phyloP scores from a whole-genome alignment of 2,888 invertebrate species.

The Trachelus iudaicus region DNA sequence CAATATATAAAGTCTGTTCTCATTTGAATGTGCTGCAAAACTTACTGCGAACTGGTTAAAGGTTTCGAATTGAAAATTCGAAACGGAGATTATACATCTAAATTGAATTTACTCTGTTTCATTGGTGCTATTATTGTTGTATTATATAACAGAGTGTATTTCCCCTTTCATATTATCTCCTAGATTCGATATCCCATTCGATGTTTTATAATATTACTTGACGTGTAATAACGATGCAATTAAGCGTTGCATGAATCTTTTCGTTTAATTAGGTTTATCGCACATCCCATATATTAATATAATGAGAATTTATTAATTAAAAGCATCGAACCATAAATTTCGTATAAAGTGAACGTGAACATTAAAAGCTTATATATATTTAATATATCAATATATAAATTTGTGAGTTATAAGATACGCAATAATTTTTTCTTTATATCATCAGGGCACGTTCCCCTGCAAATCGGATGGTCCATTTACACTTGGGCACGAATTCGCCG shows the following conservation, averaged over 20 bases:
- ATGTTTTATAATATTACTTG: no score
- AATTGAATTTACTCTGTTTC: background rate
- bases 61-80: background rate
- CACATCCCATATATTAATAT: no score
- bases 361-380: background rate
- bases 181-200: background rate
- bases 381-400: background rate
- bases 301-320: background rate
- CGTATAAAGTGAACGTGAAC: background rate
- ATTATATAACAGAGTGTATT: background rate
- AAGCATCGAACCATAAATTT: background rate
- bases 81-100: background rate
- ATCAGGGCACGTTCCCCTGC: background rate
- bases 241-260: no score
- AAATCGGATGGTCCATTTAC: constrained; percentile 61
- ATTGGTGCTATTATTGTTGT: background rate
- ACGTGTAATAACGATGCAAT: no score
- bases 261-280: no score
- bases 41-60: no score
- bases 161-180: background rate
- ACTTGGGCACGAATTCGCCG: constrained; percentile 78
- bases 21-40: no score
- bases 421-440: background rate
- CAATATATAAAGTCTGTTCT: no score
- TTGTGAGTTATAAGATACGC: background rate